Evolutionary conservation across 2,888 invertebrate species (phyloP), one percentile per base, ranked within the genome.

Genomic region (Leucania comma): DNA sequence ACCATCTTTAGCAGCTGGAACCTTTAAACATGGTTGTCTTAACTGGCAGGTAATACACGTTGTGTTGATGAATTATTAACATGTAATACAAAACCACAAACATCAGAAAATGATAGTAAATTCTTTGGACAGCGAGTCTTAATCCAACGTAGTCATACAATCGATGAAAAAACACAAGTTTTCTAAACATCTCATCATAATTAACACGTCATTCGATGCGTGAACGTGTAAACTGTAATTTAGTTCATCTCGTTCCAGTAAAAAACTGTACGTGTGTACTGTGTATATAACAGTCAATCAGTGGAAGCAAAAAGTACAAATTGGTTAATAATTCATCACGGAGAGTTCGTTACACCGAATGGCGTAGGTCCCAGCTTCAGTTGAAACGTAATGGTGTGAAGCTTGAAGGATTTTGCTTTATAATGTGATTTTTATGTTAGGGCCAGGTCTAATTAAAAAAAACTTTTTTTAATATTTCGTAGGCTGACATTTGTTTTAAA

Each of bases 211-310:
- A 67, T 46, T 61, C 65, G 82, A 77, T 72, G 75, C 82, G 73
- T 80, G 75, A 77, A 84, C 78, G 73, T 78, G 82, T 84, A 77
- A 75, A 80, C 82, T 82, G 72, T 80, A 82, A 80, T 84, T 82
- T 71, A 83, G 78, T 82, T 73, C 71, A 78, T 83, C 80, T 80
- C 56, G 51, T 51, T 57, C 62, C 56, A 78, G 62, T 69, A 78
- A 80, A 81, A 83, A 80, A 54, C 22, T 35, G 12, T 57, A 67
- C 48, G 73, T 68, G 48, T 56, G 77, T 57, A 42, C 59, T 75
- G 67, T 73, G 73, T 79, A 65, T 50, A 75, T 59, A 83, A 72
- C 72, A 83, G 69, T 80, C 80, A 76, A 73, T 78, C 82, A 82
- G 68, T 61, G 59, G 68, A 59, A 56, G 72, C 85, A 83, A 83